These are phyloP conservation scores for Phyllotis vaccarum DNA, from an alignment of 2,797 vertebrate species.

Conservation along the genomic window DNA sequence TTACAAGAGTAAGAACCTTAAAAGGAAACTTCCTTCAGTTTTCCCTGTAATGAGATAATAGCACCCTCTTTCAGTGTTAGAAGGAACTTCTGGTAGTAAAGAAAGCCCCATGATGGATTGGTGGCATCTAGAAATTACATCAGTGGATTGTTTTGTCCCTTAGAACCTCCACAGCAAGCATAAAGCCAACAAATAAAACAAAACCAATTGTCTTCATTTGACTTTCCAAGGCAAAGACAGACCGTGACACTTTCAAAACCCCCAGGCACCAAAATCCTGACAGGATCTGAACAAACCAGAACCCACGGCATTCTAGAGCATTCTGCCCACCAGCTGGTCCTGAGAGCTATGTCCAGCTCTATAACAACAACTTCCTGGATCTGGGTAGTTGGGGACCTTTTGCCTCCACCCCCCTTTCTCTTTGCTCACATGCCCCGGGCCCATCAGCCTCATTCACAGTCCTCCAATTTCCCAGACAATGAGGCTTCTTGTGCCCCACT, in stretches of 20 bases:
- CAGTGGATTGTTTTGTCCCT: background rate
- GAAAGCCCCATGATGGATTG: background rate
- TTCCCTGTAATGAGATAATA: background rate
- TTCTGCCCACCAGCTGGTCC: background rate
- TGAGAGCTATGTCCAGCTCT: background rate
- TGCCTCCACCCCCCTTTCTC: background rate
- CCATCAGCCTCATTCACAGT: conserved; percentile 73
- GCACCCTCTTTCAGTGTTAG: background rate
- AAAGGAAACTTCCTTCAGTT: background rate
- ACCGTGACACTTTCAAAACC: conserved; percentile 54
- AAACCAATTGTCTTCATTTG: background rate
- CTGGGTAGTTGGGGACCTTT: conserved; percentile 37
- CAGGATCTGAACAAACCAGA: background rate
- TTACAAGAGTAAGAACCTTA: background rate
- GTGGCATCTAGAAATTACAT: background rate
- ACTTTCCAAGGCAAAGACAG: conserved; percentile 28
- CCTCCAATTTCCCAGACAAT: conserved; percentile 87
- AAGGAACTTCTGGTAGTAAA: background rate
- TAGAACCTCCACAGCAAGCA: background rate
- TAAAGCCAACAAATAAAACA: background rate
- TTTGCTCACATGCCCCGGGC: conserved; percentile 72
- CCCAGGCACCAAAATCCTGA: background rate
- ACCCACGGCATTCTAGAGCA: background rate
- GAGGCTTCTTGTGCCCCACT: conserved; percentile 83
- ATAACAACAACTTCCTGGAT: background rate